These are phyloP conservation scores for Drosophila atroscutellata DNA, from an alignment of 2,888 invertebrate genomes.

Conservation along the genomic window DNA sequence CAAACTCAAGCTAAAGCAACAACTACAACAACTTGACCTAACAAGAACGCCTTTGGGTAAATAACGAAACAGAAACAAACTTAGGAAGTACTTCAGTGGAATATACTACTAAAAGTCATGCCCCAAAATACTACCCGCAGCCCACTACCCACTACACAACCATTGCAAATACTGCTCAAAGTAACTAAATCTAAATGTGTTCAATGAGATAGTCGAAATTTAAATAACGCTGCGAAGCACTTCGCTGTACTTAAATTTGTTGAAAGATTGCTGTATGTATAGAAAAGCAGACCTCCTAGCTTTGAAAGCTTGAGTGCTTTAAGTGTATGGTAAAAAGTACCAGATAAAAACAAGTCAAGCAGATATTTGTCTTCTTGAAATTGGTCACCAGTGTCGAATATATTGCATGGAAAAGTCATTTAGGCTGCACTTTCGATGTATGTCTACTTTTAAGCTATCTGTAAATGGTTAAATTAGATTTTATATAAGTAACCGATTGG, in stretches of 20 bases:
- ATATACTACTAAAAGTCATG: conserved; percentile 8
- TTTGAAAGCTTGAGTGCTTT: background rate
- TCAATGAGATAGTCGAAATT: background rate
- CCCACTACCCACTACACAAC: background rate
- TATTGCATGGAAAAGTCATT: background rate
- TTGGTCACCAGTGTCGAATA: background rate
- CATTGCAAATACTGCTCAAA: background rate
- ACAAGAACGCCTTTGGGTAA: conserved; percentile 12
- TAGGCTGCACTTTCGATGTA: background rate
- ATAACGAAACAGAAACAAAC: conserved; percentile 13
- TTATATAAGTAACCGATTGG: background rate
- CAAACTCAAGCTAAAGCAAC: conserved; percentile 18
- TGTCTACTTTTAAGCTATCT: background rate
- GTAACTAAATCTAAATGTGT: background rate
- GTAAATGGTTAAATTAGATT: background rate
- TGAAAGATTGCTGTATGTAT: background rate
- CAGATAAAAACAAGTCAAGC: background rate
- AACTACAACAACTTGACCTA: conserved; percentile 1
- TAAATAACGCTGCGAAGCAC: background rate
- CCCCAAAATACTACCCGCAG: background rate
- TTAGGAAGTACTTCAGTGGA: background rate
- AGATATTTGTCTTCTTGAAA: background rate
- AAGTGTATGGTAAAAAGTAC: background rate
- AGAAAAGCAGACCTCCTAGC: too few species aligned
- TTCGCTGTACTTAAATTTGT: background rate